phyloP scores from a whole-genome alignment of 1,140 invertebrate genomes.

The Luehdorfia chinensis region DNA sequence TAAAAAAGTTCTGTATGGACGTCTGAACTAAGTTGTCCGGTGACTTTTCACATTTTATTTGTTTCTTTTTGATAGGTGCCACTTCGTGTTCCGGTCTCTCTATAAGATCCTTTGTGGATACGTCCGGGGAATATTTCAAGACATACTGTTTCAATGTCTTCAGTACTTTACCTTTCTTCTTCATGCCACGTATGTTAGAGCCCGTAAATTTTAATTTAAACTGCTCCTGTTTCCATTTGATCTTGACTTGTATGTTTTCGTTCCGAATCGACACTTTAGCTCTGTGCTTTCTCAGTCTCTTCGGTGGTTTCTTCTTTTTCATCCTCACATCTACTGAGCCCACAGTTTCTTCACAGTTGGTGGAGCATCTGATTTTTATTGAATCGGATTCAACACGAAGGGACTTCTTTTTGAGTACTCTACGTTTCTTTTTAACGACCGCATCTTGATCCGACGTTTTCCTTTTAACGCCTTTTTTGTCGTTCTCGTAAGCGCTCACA shows the following conservation, averaged over 20 bases:
- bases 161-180: constrained; percentile 17
- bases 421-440: constrained; percentile 17
- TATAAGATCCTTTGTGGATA: constrained; percentile 15
- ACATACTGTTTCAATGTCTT: constrained; percentile 48
- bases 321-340: no score
- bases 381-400: no score
- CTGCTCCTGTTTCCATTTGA: constrained; percentile 33
- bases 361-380: no score
- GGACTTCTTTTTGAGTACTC: constrained; percentile 1
- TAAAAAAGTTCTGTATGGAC: constrained; percentile 52
- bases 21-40: constrained; percentile 49
- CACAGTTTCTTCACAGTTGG: no score
- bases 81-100: constrained; percentile 29
- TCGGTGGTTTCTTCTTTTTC: constrained; percentile 11
- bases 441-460: constrained; percentile 6
- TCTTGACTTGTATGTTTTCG: constrained; percentile 42
- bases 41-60: constrained; percentile 30
- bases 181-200: constrained; percentile 18
- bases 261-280: constrained; percentile 34
- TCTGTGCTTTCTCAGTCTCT: constrained; percentile 12
- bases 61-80: constrained; percentile 32
- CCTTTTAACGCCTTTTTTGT: constrained; percentile 15
- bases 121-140: constrained; percentile 27
- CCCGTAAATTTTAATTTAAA: constrained; percentile 36
- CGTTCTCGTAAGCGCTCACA: no score